Conservation (phyloP, 2,797 vertebrate species). For the Florisuga fusca region DNA sequence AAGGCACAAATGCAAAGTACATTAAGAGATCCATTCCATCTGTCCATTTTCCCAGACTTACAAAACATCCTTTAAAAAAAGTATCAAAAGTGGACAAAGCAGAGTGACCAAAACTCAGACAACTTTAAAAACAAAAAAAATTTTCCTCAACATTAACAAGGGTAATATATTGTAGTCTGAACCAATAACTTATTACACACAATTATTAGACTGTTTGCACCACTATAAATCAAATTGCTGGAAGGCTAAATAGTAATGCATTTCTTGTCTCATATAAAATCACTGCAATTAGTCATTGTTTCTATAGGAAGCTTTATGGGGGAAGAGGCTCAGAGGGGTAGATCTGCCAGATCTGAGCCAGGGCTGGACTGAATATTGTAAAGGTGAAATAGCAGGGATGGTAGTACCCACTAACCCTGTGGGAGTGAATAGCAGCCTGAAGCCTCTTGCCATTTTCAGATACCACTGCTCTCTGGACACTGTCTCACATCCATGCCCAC, state of each 20-base stretch:
- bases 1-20: background rate
- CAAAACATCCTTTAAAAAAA: background rate
- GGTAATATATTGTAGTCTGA: background rate
- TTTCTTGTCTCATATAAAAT: background rate
- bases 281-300: background rate
- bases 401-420: accelerated
- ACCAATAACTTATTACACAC: background rate
- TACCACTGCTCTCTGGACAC: background rate
- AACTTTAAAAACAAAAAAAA: background rate
- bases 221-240: background rate
- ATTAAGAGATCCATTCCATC: background rate
- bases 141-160: background rate
- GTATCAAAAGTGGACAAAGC: background rate
- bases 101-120: background rate
- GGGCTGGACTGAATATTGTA: background rate
- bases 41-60: background rate
- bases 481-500: background rate
- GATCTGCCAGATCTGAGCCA: background rate
- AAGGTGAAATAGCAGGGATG: background rate
- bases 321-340: background rate
- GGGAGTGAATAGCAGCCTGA: background rate
- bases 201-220: background rate
- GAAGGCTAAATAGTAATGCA: background rate
- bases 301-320: background rate
- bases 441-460: background rate